A percentile compares a stretch with the other conserved stretches of the same genome.
Conservation (phyloP, 2,888 invertebrate species). For the Noctua janthe region DNA sequence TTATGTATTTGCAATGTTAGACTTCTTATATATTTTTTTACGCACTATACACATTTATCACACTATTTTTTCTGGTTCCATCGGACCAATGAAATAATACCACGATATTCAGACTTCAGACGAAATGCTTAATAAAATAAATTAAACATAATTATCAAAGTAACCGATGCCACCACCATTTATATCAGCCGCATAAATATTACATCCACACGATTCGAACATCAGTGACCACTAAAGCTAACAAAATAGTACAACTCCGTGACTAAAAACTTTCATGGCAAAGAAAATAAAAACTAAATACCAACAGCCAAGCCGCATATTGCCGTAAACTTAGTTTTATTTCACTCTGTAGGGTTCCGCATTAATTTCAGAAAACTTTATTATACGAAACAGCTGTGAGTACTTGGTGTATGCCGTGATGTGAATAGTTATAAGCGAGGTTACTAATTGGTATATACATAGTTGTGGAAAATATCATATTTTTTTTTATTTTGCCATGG, state of each 20-base stretch:
- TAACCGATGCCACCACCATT: neutral
- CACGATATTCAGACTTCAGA: neutral
- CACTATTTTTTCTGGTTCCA: too few relatives aligned
- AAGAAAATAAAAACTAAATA: constrained; percentile 52
- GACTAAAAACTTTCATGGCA: constrained; percentile 16
- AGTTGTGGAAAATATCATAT: neutral
- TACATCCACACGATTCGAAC: neutral
- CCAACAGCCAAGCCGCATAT: constrained; percentile 23
- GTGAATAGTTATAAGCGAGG: constrained; percentile 40
- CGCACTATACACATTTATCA: neutral
- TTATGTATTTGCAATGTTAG: neutral
- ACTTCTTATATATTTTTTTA: neutral
- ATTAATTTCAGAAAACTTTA: constrained; percentile 53
- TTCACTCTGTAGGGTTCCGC: constrained; percentile 38
- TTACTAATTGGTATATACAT: constrained; percentile 17
- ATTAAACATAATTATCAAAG: neutral
- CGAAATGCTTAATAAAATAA: neutral
- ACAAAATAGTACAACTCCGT: neutral
- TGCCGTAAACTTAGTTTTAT: constrained; percentile 49
- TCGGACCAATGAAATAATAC: neutral
- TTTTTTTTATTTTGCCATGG: neutral
- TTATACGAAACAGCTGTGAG: constrained; percentile 40
- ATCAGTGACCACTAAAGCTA: neutral
- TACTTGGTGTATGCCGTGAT: constrained; percentile 41
- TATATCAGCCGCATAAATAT: neutral